Evolutionary conservation across 2,888 invertebrate genomes (phyloP).

Genomic region (Rhorus exstirpatorius): DNA sequence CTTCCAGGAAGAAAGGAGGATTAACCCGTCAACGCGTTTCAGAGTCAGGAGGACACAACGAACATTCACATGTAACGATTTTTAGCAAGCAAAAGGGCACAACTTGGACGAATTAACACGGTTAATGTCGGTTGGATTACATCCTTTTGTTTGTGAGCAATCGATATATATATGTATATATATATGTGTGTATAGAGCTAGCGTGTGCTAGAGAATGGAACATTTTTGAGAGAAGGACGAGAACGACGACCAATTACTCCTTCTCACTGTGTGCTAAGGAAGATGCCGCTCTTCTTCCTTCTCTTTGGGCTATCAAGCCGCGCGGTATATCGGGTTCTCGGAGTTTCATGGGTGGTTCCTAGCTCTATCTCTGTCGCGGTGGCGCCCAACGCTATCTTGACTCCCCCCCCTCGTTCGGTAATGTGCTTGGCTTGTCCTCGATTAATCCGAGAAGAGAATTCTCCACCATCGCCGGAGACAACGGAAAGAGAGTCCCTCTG

Average conservation of each 20-base stretch:
- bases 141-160: slow-evolving; percentile 23
- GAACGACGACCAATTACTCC: slow-evolving; percentile 65
- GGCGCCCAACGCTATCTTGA: slow-evolving; percentile 66
- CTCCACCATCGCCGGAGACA: slow-evolving; percentile 18
- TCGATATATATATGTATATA: background rate
- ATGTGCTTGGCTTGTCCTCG: slow-evolving; percentile 84
- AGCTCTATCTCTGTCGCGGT: slow-evolving; percentile 50
- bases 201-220: slow-evolving; percentile 41
- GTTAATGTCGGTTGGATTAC: background rate
- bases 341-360: slow-evolving; percentile 72
- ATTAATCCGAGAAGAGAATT: slow-evolving; percentile 81
- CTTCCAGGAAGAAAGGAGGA: slow-evolving; percentile 83
- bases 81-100: background rate
- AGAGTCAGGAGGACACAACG: slow-evolving; percentile 73
- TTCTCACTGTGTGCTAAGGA: slow-evolving; percentile 51
- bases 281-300: slow-evolving; percentile 50
- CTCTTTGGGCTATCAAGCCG: slow-evolving; percentile 36
- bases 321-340: slow-evolving; percentile 80
- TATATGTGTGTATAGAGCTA: background rate
- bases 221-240: slow-evolving; percentile 36
- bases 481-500: background rate
- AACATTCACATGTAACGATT: background rate
- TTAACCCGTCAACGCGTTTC: slow-evolving; percentile 84
- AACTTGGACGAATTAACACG: background rate
- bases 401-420: slow-evolving; percentile 79